phyloP scores from a whole-genome alignment of 2,888 invertebrate species.

The Ophion obscuratus region DNA sequence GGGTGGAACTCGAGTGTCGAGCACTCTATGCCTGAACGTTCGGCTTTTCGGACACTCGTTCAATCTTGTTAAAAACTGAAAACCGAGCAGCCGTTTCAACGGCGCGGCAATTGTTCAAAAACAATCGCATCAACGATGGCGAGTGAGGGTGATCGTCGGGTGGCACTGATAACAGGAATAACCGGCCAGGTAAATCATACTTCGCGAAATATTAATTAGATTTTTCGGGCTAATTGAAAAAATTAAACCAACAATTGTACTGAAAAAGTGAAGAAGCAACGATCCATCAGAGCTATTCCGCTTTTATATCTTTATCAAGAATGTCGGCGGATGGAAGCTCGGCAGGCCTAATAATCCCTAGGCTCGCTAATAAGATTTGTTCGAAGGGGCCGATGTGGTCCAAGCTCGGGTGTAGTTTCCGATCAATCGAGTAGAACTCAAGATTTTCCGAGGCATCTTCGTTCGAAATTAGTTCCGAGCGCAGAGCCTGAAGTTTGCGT shows the following conservation, averaged over 20 bases:
- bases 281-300: neutral
- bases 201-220: neutral
- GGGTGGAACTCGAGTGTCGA: neutral
- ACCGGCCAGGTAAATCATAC: conserved; percentile 94
- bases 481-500: no score
- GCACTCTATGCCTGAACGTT: neutral
- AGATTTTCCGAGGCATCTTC: neutral
- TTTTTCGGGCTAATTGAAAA: neutral
- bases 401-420: neutral
- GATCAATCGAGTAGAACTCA: neutral
- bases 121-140: conserved; percentile 71
- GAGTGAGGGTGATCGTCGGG: conserved; percentile 84
- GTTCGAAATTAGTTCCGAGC: no score
- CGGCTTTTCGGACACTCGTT: neutral
- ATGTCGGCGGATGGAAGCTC: no score
- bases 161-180: conserved; percentile 98
- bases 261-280: neutral
- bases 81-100: neutral
- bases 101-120: neutral
- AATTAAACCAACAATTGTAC: neutral
- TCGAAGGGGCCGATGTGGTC: neutral
- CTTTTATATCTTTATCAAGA: neutral
- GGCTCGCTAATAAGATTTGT: neutral
- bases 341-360: neutral
- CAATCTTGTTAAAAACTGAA: neutral